Evolutionary conservation across 2,113 vertebrate genomes (phyloP), one percentile per base, ranked within the genome.

Genomic region (Diglossa brunneiventris): DNA sequence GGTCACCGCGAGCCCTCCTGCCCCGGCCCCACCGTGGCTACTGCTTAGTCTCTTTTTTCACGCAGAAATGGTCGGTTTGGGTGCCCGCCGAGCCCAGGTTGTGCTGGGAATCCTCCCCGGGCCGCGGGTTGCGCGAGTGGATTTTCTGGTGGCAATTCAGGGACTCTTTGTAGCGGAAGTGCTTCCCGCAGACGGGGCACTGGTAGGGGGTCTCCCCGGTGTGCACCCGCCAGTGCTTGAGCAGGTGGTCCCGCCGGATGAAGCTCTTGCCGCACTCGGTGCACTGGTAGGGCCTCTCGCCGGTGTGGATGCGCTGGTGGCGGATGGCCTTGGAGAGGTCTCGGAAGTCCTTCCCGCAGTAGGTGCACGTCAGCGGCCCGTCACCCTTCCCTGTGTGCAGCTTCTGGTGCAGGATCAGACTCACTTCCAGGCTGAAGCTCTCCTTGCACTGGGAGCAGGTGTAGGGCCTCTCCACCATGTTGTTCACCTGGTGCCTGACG

Each of bases 221-320:
- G 47, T 99, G 99, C 20, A 98, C 98, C 61, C 99, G 98, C 98
- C 99, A 98, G 97, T 99, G 99, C 86, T 99, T 98, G 61, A 98
- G 98, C 76, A 99, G 98, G 95, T 99, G 99, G 91, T 99, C 98
- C 66, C 98, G 98, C 20, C 98, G 98, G 87, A 99, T 98, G 96
- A 99, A 99, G 96, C 99, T 98, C 92, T 99, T 98, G 35, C 98
- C 98, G 19, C 99, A 99, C 94, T 99, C 98, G 1, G 98, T 98
- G 84, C 99, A 99, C 96, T 98, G 98, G 96, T 99, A 99, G 4
- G 99, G 99, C 91, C 99, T 98, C 97, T 99, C 98, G 3, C 99
- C 99, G 1, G 99, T 99, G 97, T 99, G 98, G 88, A 98, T 98
- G 78, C 98, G 97, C 92, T 98, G 97, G 78, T 98, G 98, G 8